Conservation (phyloP, 2,888 invertebrate species). For the Zygothrica quintamaculata region DNA sequence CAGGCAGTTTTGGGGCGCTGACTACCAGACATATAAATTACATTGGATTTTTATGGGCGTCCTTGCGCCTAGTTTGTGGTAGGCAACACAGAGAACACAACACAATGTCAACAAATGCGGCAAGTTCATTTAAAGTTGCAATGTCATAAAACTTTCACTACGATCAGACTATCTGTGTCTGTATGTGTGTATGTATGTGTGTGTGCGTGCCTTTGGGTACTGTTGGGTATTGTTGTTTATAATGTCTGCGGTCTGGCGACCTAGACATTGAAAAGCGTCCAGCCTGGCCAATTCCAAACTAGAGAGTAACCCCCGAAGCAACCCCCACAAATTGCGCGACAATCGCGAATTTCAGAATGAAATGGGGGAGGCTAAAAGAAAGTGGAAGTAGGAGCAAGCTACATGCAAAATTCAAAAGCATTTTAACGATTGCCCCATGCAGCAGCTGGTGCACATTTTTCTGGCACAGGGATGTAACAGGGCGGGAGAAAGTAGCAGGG, state of each 20-base stretch:
- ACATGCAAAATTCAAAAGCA: constrained; percentile 70
- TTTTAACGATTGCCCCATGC: constrained; percentile 44
- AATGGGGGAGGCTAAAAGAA: not conserved
- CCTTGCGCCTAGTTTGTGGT: constrained; percentile 77
- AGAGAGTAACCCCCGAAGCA: too few species aligned
- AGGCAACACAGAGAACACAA: constrained; percentile 53
- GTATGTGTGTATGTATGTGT: not conserved
- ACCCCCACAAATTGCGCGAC: constrained; percentile 22
- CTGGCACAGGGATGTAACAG: constrained; percentile 1
- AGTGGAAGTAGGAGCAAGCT: not conserved
- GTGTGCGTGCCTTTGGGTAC: constrained; percentile 9
- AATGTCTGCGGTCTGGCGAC: constrained; percentile 79
- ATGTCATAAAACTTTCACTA: constrained; percentile 73
- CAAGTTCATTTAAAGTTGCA: constrained; percentile 73
- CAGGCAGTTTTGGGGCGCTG: constrained; percentile 36
- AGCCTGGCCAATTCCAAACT: constrained; percentile 2
- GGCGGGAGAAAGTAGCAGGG: too few species aligned
- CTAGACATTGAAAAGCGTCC: constrained; percentile 63
- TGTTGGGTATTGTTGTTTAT: constrained; percentile 67
- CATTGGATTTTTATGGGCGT: constrained; percentile 71
- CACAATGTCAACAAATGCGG: constrained; percentile 48
- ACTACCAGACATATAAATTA: constrained; percentile 75
- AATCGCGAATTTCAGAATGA: constrained; percentile 1
- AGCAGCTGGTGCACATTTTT: constrained; percentile 64
- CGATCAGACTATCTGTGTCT: not conserved